phyloP scores from a whole-genome alignment of 1,140 invertebrate species.

The Cydia strobilella region DNA sequence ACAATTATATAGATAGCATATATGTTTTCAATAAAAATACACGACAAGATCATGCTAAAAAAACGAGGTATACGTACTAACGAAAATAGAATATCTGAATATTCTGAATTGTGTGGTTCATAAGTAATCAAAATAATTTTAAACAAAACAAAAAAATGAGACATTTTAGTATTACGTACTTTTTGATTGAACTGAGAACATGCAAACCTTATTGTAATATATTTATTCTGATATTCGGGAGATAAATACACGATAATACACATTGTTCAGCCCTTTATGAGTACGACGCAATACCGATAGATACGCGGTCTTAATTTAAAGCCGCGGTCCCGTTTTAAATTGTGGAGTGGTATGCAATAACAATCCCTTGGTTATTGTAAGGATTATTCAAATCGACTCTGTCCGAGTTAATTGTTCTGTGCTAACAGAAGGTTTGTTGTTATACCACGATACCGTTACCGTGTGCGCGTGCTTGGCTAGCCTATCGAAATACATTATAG shows the following conservation, averaged over 20 bases:
- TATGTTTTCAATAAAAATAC: too few species aligned
- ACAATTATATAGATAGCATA: too few species aligned
- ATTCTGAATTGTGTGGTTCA: too few species aligned
- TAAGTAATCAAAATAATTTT: too few species aligned
- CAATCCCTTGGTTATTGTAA: slow-evolving; percentile 33
- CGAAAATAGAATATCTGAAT: too few species aligned
- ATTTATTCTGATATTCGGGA: neutral
- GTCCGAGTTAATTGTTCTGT: slow-evolving; percentile 26
- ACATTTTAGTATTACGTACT: too few species aligned
- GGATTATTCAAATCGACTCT: slow-evolving; percentile 29
- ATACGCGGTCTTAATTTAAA: slow-evolving; percentile 30
- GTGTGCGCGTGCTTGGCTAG: slow-evolving; percentile 2
- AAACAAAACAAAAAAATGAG: too few species aligned
- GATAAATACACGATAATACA: neutral
- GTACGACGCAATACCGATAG: slow-evolving; percentile 15
- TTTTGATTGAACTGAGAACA: too few species aligned
- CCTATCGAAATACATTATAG: neutral
- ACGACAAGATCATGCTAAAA: too few species aligned
- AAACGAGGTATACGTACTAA: too few species aligned
- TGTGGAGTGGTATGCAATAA: slow-evolving; percentile 30
- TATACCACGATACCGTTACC: slow-evolving; percentile 19
- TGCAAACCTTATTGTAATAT: neutral
- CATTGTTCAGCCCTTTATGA: slow-evolving; percentile 30
- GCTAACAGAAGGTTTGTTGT: slow-evolving; percentile 31
- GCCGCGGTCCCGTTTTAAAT: slow-evolving; percentile 28